Evolutionary conservation across 2,797 vertebrate genomes (phyloP).

Genomic region (Sparidentex hasta): DNA sequence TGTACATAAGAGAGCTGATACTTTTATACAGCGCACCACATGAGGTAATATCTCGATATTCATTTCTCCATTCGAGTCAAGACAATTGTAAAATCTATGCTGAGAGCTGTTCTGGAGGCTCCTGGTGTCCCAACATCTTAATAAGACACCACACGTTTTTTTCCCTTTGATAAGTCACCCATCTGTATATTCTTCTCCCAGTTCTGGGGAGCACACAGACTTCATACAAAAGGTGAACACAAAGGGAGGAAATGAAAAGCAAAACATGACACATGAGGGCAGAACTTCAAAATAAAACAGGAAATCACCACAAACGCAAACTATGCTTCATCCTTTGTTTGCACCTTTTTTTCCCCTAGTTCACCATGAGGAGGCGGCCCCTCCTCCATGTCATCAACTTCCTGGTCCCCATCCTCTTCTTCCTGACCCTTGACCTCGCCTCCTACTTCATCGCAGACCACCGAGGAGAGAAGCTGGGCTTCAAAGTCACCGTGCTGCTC

Average conservation of each 20-base stretch:
- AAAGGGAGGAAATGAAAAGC: no score
- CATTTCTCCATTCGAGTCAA: neutral
- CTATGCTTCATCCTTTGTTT: neutral
- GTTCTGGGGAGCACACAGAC: no score
- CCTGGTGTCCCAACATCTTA: neutral
- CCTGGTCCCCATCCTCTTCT: conserved; percentile 86
- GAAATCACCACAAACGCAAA: no score
- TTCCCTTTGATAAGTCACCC: neutral
- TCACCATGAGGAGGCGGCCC: conserved; percentile 85
- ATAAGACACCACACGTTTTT: neutral
- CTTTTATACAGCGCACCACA: no score
- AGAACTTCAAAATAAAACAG: no score
- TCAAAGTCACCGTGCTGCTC: conserved; percentile 89
- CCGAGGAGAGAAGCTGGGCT: conserved; percentile 86
- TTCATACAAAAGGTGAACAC: no score
- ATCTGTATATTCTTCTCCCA: neutral
- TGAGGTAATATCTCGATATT: neutral
- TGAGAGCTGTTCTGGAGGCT: neutral
- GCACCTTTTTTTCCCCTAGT: conserved; percentile 61
- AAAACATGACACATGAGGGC: no score
- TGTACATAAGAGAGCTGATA: neutral
- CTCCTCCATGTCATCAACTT: conserved; percentile 87
- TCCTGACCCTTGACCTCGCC: conserved; percentile 86
- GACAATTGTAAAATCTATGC: neutral
- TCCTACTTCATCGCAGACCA: conserved; percentile 84